Evolutionary conservation across 2,888 invertebrate species (phyloP).

Genomic region (Mythimna loreyi): DNA sequence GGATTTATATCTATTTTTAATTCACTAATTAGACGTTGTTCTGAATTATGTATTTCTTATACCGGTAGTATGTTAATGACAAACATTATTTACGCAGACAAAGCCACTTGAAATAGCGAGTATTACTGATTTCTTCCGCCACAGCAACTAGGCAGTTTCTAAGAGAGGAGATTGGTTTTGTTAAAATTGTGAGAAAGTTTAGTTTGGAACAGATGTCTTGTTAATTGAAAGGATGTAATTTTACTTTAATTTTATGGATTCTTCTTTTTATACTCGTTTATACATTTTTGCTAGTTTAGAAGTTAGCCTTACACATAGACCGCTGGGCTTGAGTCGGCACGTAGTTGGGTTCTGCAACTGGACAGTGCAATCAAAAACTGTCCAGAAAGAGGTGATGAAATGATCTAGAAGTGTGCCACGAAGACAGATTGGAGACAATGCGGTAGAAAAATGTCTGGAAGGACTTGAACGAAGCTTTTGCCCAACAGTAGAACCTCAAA

Average conservation of each 20-base stretch:
- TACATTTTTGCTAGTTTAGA: background rate
- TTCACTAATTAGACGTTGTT: too few species aligned
- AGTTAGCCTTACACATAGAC: too few species aligned
- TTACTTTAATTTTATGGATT: background rate
- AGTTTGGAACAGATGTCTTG: constrained; percentile 24
- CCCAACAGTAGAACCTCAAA: too few species aligned
- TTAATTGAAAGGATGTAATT: constrained; percentile 25
- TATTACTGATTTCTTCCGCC: constrained; percentile 15
- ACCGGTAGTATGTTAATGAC: background rate
- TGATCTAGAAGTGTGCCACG: too few species aligned
- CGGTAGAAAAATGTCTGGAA: too few species aligned
- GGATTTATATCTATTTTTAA: too few species aligned
- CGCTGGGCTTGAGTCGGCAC: too few species aligned
- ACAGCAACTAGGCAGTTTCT: background rate
- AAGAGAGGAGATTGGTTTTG: constrained; percentile 27
- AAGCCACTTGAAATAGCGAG: background rate
- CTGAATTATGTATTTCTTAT: background rate
- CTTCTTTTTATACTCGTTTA: background rate
- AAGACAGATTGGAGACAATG: too few species aligned
- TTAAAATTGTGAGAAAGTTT: constrained; percentile 22
- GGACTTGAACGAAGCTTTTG: too few species aligned
- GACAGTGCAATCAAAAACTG: too few species aligned
- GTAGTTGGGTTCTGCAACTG: too few species aligned
- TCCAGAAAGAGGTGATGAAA: too few species aligned
- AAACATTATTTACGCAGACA: background rate